phyloP scores from a whole-genome alignment of 2,888 invertebrate species.

The Dorcus parallelipipedus region DNA sequence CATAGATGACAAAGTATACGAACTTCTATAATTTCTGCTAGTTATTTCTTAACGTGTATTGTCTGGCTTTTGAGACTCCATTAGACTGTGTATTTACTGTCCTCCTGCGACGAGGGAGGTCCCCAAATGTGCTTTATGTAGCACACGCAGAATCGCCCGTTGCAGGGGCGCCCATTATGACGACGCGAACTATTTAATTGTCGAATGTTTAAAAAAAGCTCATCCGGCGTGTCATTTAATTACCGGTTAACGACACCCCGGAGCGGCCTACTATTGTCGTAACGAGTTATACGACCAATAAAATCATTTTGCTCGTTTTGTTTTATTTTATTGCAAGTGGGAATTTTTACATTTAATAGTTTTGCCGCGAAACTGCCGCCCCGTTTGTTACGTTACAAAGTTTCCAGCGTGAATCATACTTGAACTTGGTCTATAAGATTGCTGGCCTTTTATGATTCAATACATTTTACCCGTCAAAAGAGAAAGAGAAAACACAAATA shows the following conservation, averaged over 20 bases:
- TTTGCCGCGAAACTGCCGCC: too few relatives aligned
- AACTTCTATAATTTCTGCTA: constrained; percentile 26
- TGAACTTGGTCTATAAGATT: too few relatives aligned
- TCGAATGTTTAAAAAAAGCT: constrained; percentile 38
- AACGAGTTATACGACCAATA: constrained; percentile 43
- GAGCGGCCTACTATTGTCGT: constrained; percentile 38
- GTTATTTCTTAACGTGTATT: constrained; percentile 28
- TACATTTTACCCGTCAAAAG: too few relatives aligned
- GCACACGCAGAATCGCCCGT: constrained; percentile 21
- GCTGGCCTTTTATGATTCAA: too few relatives aligned
- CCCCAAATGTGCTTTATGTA: constrained; percentile 34
- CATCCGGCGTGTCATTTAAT: constrained; percentile 46
- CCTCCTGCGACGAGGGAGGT: constrained; percentile 27
- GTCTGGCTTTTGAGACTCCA: constrained; percentile 37
- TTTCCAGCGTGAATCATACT: too few relatives aligned
- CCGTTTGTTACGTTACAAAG: too few relatives aligned
- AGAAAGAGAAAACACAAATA: too few relatives aligned
- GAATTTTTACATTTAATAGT: constrained; percentile 23
- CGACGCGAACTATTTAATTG: constrained; percentile 34
- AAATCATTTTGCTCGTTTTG: constrained; percentile 44
- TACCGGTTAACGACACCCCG: constrained; percentile 47
- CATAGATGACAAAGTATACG: constrained; percentile 31
- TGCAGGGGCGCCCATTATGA: constrained; percentile 27
- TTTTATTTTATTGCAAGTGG: constrained; percentile 32
- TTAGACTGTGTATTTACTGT: constrained; percentile 37